Evolutionary conservation across 1,140 invertebrate genomes (phyloP).

Genomic region (Tetramorium parvispinum): DNA sequence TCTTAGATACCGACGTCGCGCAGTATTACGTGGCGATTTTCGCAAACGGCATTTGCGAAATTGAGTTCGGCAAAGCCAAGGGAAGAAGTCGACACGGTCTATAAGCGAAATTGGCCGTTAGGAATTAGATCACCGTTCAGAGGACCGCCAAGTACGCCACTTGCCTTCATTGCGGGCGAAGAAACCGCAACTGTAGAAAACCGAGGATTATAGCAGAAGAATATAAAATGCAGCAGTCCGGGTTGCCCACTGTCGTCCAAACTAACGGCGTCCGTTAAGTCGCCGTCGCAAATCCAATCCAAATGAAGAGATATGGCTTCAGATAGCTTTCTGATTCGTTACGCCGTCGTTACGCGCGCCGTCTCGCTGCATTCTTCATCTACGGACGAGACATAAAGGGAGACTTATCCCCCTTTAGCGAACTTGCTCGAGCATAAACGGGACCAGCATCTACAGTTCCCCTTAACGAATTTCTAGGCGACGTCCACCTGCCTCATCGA

Average conservation of each 20-base stretch:
- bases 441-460: neutral
- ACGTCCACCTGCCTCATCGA: slow-evolving; percentile 25
- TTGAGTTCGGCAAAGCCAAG: slow-evolving; percentile 39
- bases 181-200: slow-evolving; percentile 52
- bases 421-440: slow-evolving; percentile 23
- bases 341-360: neutral
- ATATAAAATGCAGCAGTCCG: slow-evolving; percentile 17
- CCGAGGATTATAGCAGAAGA: slow-evolving; percentile 28
- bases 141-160: slow-evolving; percentile 2
- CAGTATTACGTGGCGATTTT: slow-evolving; percentile 49
- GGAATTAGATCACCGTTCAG: slow-evolving; percentile 59
- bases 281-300: slow-evolving; percentile 8
- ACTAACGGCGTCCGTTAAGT: neutral
- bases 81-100: slow-evolving; percentile 42
- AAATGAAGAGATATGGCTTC: slow-evolving; percentile 9
- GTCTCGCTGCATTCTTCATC: neutral
- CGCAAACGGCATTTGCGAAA: slow-evolving; percentile 55
- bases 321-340: slow-evolving; percentile 28
- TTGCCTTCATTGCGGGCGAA: slow-evolving; percentile 12
- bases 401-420: neutral
- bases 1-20: neutral
- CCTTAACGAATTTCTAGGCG: slow-evolving; percentile 46
- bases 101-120: slow-evolving; percentile 66
- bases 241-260: neutral
- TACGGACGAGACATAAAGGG: neutral